Percentiles rank a stretch among this genome's conserved stretches.
Conservation (phyloP, 2,888 invertebrate genomes). For the Girardia tigrina region DNA sequence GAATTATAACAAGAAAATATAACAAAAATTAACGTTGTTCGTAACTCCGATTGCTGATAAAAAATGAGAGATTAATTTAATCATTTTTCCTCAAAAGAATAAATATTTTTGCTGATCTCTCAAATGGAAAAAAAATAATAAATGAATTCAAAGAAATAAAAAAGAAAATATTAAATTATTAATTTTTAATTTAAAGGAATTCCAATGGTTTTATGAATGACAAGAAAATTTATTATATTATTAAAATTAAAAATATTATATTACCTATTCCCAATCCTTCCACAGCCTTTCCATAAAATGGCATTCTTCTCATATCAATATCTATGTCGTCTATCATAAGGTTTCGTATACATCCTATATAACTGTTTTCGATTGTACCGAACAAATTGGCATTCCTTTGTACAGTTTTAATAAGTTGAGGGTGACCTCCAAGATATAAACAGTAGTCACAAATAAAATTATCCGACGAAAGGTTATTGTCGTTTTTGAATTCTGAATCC, state of each 20-base stretch:
- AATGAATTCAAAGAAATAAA: no score
- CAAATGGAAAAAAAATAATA: no score
- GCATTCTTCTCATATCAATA: slow-evolving; percentile 28
- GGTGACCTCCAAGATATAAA: not conserved
- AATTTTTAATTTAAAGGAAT: no score
- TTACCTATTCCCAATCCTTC: slow-evolving; percentile 32
- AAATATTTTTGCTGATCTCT: no score
- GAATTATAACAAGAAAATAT: no score
- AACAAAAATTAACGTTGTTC: no score
- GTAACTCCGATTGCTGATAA: no score
- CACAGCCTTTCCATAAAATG: slow-evolving; percentile 29
- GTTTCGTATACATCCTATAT: slow-evolving; percentile 29
- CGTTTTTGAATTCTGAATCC: not conserved
- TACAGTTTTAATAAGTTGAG: not conserved
- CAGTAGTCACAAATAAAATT: slow-evolving; percentile 2
- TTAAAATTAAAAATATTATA: not conserved
- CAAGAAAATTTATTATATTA: no score
- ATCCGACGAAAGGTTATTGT: not conserved
- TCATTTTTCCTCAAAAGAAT: no score
- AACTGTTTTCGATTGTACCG: slow-evolving; percentile 24
- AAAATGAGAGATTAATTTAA: no score
- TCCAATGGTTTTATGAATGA: no score
- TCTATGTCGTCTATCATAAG: slow-evolving; percentile 25
- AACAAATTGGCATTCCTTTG: not conserved
- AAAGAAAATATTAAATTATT: no score